Conservation (phyloP, 2,888 invertebrate species). For the Coleophora flavipennella region DNA sequence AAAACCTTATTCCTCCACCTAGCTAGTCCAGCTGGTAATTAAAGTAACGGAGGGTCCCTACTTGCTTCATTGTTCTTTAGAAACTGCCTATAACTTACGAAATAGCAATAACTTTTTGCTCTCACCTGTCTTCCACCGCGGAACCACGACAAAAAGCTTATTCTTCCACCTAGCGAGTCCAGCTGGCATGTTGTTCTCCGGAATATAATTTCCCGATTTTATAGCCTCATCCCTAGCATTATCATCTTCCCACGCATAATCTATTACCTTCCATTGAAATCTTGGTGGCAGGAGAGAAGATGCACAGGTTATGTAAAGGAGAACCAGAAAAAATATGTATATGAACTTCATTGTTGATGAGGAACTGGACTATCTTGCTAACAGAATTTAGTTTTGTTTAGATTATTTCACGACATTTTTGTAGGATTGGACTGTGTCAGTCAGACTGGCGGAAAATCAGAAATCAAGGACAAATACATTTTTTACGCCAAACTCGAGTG, state of each 20-base stretch:
- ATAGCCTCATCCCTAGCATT: conserved; percentile 66
- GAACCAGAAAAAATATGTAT: not conserved
- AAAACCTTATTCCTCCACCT: conserved; percentile 79
- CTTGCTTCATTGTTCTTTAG: no score
- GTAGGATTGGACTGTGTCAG: no score
- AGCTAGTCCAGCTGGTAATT: conserved; percentile 79
- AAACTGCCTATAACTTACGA: no score
- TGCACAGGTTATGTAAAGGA: conserved; percentile 1
- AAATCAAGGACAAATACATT: no score
- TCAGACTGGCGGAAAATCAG: no score
- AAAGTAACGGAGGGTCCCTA: no score
- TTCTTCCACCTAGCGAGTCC: conserved; percentile 79
- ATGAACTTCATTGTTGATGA: not conserved
- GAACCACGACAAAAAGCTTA: conserved; percentile 78
- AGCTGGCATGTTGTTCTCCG: conserved; percentile 77
- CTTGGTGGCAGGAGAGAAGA: conserved; percentile 38
- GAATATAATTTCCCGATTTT: conserved; percentile 67
- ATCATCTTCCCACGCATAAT: conserved; percentile 73
- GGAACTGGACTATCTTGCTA: not conserved
- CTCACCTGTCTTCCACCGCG: conserved; percentile 76
- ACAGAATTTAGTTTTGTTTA: no score
- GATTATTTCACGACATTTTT: no score
- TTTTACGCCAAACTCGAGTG: no score
- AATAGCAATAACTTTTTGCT: no score
- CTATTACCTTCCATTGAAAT: conserved; percentile 75